Base-by-base conservation (phyloP, 2,888 invertebrate genomes). In the Oeneis ivallda region DNA sequence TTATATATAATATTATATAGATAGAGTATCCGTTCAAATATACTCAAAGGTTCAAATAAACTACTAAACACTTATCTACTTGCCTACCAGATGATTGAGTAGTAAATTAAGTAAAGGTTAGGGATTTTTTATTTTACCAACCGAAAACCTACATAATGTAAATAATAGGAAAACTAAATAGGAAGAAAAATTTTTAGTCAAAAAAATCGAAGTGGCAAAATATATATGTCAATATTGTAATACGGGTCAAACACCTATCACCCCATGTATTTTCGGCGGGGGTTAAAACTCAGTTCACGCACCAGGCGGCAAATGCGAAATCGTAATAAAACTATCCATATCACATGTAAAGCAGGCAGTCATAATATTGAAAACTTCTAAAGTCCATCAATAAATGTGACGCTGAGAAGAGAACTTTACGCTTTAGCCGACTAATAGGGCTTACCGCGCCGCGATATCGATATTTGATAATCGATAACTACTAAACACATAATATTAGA, bases 301-400 rank as follows among this genome's bases (percentile, higher is more conserved):
- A 85, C 87, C 91, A 82, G 89, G 91, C 85, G 89, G 91, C 90
- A 92, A 92, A 92, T 92, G 91, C 84, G 86, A 91, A 90, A 89
- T 90, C 85, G 91, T 91, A 92, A 92, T 92, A 92, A 92, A 92
- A 89, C 85, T 88, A 85, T 85, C 85, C 85, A 78, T 82, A 82
- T 82, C 80, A 85, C 87, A 91, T 91, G 92, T 91, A 92, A 91
- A 91, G 87, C 87, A 90, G 86, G 87, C 70, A 73, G 72, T 75
- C 85, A 90, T 92, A 89, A 91, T 89, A 89, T 88, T 91, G 91
- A 89, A 92, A 91, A 91, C 84, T 92, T 89, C 87, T 86, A 89
- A 90, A 90, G 87, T 87, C 89, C 91, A 90, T 90, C 92, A 91
- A 92, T 91, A 92, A 92, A 88, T 86, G 88, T 86, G 85, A 76